phyloP scores from a whole-genome alignment of 1,140 invertebrate genomes.

The Tetragnatha versicolor region DNA sequence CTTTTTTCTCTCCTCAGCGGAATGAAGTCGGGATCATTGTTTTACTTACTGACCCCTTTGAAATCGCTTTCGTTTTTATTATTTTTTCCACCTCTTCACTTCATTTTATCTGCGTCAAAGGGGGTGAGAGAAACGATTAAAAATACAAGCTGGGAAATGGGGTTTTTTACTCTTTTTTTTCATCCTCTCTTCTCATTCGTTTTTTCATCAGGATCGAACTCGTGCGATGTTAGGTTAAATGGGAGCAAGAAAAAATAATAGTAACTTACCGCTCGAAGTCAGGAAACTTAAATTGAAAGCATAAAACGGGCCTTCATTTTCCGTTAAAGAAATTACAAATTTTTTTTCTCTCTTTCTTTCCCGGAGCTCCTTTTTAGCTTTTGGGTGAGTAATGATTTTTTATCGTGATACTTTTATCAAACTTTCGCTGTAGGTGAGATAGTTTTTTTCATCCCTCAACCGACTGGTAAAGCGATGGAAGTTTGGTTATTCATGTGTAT shows the following conservation, averaged over 20 bases:
- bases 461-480: too few species aligned
- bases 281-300: slow-evolving; percentile 35
- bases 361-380: too few species aligned
- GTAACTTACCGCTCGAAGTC: slow-evolving; percentile 3
- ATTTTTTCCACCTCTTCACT: background rate
- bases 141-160: slow-evolving; percentile 19
- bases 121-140: slow-evolving; percentile 26
- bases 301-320: slow-evolving; percentile 26
- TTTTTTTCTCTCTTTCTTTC: slow-evolving; percentile 1
- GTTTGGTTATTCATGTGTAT: too few species aligned
- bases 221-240: background rate
- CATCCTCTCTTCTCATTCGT: background rate
- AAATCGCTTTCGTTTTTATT: background rate
- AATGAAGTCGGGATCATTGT: slow-evolving; percentile 20
- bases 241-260: background rate
- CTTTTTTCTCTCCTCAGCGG: too few species aligned
- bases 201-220: slow-evolving; percentile 1
- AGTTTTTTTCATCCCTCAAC: too few species aligned
- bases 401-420: slow-evolving; percentile 2
- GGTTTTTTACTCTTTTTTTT: slow-evolving; percentile 1
- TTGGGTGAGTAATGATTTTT: slow-evolving; percentile 19
- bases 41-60: slow-evolving; percentile 29
- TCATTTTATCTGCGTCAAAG: background rate
- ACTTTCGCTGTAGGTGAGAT: background rate
- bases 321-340: slow-evolving; percentile 27